Evolutionary conservation across 2,113 vertebrate species (phyloP).

Genomic region (Nanger granti): DNA sequence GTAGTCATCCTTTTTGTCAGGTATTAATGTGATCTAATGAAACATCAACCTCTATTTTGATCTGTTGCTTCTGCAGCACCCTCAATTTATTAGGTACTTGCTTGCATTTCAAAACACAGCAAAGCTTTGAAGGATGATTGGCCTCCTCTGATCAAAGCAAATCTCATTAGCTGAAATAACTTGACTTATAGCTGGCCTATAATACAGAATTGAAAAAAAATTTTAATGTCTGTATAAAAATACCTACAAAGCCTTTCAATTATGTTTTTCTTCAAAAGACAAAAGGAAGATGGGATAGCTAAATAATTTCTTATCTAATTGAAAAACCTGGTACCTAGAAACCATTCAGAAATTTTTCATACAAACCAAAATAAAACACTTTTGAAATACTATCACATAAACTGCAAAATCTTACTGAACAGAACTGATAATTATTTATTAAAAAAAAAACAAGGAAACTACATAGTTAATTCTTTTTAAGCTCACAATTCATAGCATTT

Average conservation of each 20-base stretch:
- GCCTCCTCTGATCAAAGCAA: conserved; percentile 68
- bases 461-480: neutral
- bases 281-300: conserved; percentile 34
- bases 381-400: neutral
- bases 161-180: conserved; percentile 68
- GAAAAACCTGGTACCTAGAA: conserved; percentile 25
- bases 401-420: neutral
- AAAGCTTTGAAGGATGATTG: conserved; percentile 64
- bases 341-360: conserved; percentile 26
- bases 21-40: conserved; percentile 66
- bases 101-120: conserved; percentile 59
- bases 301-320: conserved; percentile 19
- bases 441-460: neutral
- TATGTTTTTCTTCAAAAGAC: conserved; percentile 48
- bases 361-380: neutral
- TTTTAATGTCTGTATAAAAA: conserved; percentile 48
- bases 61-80: conserved; percentile 34
- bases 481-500: neutral
- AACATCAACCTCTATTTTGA: conserved; percentile 60
- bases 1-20: conserved; percentile 53
- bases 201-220: conserved; percentile 39
- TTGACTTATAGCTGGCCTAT: conserved; percentile 64
- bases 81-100: conserved; percentile 58
- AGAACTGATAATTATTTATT: neutral
- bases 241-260: conserved; percentile 33